Base-by-base conservation (phyloP, 2,113 vertebrate genomes). In the Sebastes schlegelii region DNA sequence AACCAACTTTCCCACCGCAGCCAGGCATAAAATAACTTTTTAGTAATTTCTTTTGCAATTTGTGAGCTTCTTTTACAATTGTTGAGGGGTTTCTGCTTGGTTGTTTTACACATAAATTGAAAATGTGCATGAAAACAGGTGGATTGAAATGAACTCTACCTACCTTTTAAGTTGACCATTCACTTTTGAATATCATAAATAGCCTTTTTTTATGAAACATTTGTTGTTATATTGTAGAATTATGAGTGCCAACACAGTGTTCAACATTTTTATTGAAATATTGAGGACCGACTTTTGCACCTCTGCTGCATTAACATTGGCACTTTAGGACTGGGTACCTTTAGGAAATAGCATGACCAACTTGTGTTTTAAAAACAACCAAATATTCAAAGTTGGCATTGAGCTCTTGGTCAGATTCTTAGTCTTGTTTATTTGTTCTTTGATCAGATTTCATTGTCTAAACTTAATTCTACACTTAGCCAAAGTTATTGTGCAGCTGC, bases 291-390 rank as follows among this genome's bases (percentile, higher is more conserved):
- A 34, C 7, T 23, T 26, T 16, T 67, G 21, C 21, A 26, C 45
- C 45, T 16, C n/a, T 67, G n/a, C 21, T 67, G 45, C 19, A 45
- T 45, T 64, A 34, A 34, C 12, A 67, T 16, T 16, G 8, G 4
- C 4, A 14, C 43, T 48, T 66, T 48, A 48, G n/a, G 13, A 66
- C 11, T n/a, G 40, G 62, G 42, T 43, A 45, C 45, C 9, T n/a
- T 7, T 43, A 45, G 9, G 42, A 64, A 34, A 43, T 6, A 45
- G 60, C 17, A 8, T 1, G 16, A 40, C 40, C 9, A n/a, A 64
- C 5, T 43, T 64, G 40, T 43, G 62, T 64, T 63, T 63, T 57
- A 68, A 74, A 46, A 75, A 55, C 43, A 42, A 17, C 70, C 6
- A 62, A 34, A 21, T 4, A 52, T 40, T 58, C 63, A 67, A 42